Evolutionary conservation across 2,888 invertebrate species (phyloP).

Genomic region (Steinernema hermaphroditum): DNA sequence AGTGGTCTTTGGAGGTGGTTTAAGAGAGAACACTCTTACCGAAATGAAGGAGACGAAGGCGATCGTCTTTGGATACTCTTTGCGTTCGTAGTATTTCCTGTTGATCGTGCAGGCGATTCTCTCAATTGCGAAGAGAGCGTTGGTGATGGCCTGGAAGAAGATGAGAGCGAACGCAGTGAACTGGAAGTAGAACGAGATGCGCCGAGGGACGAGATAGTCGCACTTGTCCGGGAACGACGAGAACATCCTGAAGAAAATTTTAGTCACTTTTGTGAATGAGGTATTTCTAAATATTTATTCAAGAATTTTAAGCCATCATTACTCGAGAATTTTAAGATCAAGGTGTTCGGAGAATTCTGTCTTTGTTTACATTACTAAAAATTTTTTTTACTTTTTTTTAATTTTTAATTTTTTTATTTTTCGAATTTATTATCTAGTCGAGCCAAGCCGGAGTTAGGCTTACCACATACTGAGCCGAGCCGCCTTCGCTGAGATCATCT

Average conservation of each 20-base stretch:
- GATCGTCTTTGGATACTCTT: not conserved
- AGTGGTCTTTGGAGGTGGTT: not conserved
- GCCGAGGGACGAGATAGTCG: not conserved
- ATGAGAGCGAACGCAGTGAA: constrained; percentile 5
- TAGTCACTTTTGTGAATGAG: too few relatives aligned
- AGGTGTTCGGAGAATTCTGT: too few relatives aligned
- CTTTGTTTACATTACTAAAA: too few relatives aligned
- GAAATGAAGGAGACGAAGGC: not conserved
- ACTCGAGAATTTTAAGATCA: too few relatives aligned
- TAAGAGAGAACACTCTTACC: not conserved
- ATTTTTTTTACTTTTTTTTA: too few relatives aligned
- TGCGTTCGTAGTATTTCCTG: not conserved
- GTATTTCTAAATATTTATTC: too few relatives aligned
- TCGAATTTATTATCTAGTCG: too few relatives aligned
- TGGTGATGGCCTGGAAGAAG: not conserved
- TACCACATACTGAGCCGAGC: too few relatives aligned
- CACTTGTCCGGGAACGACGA: not conserved
- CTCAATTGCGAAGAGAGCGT: not conserved
- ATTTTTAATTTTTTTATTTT: too few relatives aligned
- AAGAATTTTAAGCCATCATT: too few relatives aligned
- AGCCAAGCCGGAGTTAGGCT: too few relatives aligned
- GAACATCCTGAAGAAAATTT: not conserved
- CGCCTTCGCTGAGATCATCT: too few relatives aligned
- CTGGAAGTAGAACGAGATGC: constrained; percentile 10
- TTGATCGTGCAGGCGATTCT: not conserved